Base-by-base conservation (phyloP, 2,888 invertebrate genomes). In the Cantharis flavilabris region DNA sequence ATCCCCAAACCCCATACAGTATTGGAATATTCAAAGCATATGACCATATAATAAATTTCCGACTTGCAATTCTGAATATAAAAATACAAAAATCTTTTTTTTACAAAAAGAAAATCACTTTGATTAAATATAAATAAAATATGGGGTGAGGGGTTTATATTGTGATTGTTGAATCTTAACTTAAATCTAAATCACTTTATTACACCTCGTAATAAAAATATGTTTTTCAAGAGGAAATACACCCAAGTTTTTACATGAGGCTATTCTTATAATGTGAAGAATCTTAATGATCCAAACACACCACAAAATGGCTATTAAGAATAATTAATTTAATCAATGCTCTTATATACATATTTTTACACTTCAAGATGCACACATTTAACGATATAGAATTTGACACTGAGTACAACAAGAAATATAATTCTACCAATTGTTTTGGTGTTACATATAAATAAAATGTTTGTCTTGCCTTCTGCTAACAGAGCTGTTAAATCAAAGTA, bases 371-470 rank as follows among this genome's bases (percentile, higher is more conserved):
- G 83, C 83, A 83, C 85, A 85, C 85, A 85, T 83, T 82, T 85
- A 85, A 85, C 84, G 82, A 84, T 84, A 85, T 85, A 85, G 84
- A 85, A 84, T 85, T 85, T 84, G 84, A 85, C 84, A 84, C 83
- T 84, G 83, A 85, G 83, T 84, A 86, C 85, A 86, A 85, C 84
- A 83, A 84, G 85, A 85, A 85, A 85, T 85, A 86, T 85, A 85
- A 83, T 81, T 83, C 82, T 84, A 83, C 82, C 81, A 81, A 81
- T 82, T 78, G 76, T 49, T 76, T 79, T 82, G 83, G 82, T 82
- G 82, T 83, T 80, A 79, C 75, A 79, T 73, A 80, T 69, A 77
- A 74, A 78, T 76, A 78, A 76, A 80, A 70, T 26, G 64, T 20
- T 70, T 67, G 23, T 23, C 18, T 67, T 26, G 65, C 23, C 23